phyloP scores from a whole-genome alignment of 2,888 invertebrate genomes.

The Drosophila falleni region DNA sequence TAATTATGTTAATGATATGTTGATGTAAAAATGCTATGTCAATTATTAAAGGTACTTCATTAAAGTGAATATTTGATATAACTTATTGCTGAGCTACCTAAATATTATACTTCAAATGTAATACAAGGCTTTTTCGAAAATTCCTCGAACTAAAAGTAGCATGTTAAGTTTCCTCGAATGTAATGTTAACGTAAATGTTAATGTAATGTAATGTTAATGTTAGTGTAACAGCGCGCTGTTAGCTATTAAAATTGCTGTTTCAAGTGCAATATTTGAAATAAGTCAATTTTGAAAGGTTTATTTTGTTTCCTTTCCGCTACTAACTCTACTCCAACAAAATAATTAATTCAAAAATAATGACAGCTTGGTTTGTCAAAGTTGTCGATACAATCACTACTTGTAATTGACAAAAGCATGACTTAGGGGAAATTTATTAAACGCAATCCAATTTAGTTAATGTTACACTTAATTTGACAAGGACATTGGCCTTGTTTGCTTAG shows the following conservation, averaged over 20 bases:
- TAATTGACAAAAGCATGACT: neutral
- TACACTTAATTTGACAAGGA: slow-evolving; percentile 17
- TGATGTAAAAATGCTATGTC: neutral
- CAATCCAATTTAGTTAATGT: slow-evolving; percentile 10
- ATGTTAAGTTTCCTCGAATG: neutral
- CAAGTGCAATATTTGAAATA: neutral
- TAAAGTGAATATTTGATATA: neutral
- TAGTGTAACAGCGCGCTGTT: neutral
- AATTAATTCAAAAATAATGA: neutral
- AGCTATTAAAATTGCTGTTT: neutral
- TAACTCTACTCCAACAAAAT: neutral
- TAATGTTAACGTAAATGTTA: too few species aligned
- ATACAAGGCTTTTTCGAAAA: neutral
- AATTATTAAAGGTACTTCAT: neutral
- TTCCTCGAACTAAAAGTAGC: neutral
- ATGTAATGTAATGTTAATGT: neutral
- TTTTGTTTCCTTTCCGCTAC: too few species aligned
- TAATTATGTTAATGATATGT: neutral
- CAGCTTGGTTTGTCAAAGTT: neutral
- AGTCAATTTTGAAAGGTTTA: too few species aligned
- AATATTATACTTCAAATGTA: neutral
- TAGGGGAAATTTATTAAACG: neutral
- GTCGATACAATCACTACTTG: neutral
- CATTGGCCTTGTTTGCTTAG: slow-evolving; percentile 15
- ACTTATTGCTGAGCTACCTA: too few species aligned